Evolutionary conservation across 2,888 invertebrate species (phyloP), one percentile per base, ranked within the genome.

Genomic region (Lithophane leautieri): DNA sequence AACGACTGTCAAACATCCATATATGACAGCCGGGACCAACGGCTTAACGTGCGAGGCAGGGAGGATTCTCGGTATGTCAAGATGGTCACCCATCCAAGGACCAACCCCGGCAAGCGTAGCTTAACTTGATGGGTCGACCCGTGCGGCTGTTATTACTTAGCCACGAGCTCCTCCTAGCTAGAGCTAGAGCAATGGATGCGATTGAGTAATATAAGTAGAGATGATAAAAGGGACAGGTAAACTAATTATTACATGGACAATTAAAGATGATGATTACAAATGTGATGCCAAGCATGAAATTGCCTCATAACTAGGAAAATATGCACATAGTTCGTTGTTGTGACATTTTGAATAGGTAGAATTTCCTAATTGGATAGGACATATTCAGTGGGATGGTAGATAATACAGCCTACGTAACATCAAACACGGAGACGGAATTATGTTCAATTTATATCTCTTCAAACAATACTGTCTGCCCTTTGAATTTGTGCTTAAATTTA

Each of bases 361-460:
- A 84, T 68, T 74, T 84, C 68, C 73, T 85, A 78, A 84, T 85
- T 75, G 70, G 78, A 47, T 56, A 73, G 28, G 79, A 28, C 25
- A 70, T 83, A 70, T 75, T 73, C 70, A 12, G 81, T 86, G 54
- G 81, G 84, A 73, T 73, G 73, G 52, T 58, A 73, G 52, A 85
- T 76, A 85, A 85, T 85, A 76, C 87, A 82, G 70, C 88, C 88
- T 80, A 87, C 85, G 85, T 79, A 73, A 79, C 67, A 70, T 82
- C 73, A 82, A 82, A 75, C 72, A 86, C 60, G 61, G 77, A 75
- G 79, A 86, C 69, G 71, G 70, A 76, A 61, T 65, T 78, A 66
- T 78, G 74, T 79, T 70, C 71, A 82, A 74, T 87, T 78, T 82
- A 87, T 87, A 79, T 71, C 70, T 85, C 76, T 73, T 76, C 83